phyloP scores from a whole-genome alignment of 2,113 vertebrate genomes.

The cattle (Bos taurus) region DNA sequence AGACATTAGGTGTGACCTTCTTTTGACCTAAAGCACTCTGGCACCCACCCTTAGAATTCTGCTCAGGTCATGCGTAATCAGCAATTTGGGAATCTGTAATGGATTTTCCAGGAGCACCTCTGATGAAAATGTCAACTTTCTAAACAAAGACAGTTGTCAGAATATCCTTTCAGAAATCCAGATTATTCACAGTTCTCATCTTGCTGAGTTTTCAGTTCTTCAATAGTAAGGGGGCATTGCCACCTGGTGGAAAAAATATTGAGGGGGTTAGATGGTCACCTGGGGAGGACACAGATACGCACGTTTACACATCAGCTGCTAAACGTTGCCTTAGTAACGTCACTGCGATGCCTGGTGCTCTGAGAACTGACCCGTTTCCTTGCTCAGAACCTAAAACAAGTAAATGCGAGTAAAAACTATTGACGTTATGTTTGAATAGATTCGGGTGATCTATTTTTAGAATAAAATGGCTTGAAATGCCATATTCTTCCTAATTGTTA shows the following conservation, averaged over 20 bases:
- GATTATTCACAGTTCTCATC: background rate
- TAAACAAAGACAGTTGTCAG: slow-evolving; percentile 36
- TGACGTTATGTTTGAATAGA: background rate
- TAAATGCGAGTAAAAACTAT: background rate
- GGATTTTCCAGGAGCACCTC: background rate
- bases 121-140: background rate
- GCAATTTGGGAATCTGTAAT: background rate
- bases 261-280: slow-evolving; percentile 50
- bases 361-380: background rate
- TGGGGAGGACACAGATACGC: background rate
- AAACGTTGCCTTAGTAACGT: background rate
- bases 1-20: background rate
- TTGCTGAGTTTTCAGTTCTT: background rate
- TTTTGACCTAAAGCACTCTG: background rate
- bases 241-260: slow-evolving; percentile 65
- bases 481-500: background rate
- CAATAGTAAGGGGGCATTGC: slow-evolving; percentile 70
- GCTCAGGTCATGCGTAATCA: background rate
- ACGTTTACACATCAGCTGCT: fast-evolving
- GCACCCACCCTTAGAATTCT: background rate
- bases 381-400: background rate
- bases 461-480: background rate
- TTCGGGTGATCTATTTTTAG: background rate
- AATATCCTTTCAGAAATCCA: background rate
- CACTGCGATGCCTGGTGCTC: fast-evolving